These are phyloP conservation scores for Tetanocera ferruginea DNA, from an alignment of 2,888 invertebrate species.

Conservation along the genomic window DNA sequence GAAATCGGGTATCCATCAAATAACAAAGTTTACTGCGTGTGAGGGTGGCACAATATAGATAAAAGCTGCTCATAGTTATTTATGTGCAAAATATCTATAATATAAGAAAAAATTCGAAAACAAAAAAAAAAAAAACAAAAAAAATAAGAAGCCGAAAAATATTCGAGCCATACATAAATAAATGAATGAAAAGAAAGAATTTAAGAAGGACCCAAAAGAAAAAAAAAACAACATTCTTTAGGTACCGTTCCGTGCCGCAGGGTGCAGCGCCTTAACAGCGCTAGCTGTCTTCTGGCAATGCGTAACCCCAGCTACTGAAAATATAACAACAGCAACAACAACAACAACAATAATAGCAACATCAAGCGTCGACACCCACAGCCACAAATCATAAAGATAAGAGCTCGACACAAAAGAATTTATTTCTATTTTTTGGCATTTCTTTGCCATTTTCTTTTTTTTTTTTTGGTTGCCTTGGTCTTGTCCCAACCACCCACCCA, in stretches of 20 bases:
- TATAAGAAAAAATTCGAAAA: background rate
- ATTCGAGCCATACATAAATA: background rate
- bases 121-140: too few relatives aligned
- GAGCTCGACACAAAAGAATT: slow-evolving; percentile 66
- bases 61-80: background rate
- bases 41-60: slow-evolving; percentile 10
- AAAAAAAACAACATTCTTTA: background rate
- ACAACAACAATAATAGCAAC: slow-evolving; percentile 42
- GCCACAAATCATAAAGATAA: slow-evolving; percentile 70
- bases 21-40: background rate
- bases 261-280: background rate
- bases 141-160: background rate
- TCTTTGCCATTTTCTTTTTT: background rate
- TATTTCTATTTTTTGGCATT: slow-evolving; percentile 61
- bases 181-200: background rate
- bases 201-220: background rate
- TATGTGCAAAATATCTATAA: background rate
- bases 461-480: background rate
- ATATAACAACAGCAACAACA: slow-evolving; percentile 36
- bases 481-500: background rate
- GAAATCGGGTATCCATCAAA: background rate
- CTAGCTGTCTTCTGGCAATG: background rate
- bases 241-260: background rate
- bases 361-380: slow-evolving; percentile 63
- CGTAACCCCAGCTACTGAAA: background rate